Percentiles rank a stretch among this genome's conserved stretches.
Evolutionary conservation across 2,888 invertebrate genomes (phyloP).

Genomic region (Chaetogeoica ovagalla): DNA sequence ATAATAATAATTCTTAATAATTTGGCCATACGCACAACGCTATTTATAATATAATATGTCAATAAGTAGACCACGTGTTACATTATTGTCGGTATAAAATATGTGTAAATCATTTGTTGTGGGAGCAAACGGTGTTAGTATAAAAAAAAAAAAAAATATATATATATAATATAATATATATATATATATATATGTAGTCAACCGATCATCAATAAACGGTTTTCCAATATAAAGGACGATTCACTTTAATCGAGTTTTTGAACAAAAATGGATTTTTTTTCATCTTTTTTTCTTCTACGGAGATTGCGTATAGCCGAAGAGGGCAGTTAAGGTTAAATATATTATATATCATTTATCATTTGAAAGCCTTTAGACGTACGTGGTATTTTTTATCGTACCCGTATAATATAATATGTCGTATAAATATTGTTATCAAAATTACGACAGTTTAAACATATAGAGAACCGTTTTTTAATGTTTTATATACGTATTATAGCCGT

Average conservation of each 20-base stretch:
- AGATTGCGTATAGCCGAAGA: not conserved
- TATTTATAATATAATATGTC: too few species aligned
- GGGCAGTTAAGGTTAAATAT: conserved; percentile 1
- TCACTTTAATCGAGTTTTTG: not conserved
- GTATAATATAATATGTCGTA: not conserved
- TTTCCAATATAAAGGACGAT: conserved; percentile 16
- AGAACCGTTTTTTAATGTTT: too few species aligned
- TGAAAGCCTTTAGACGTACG: not conserved
- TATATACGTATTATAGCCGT: too few species aligned
- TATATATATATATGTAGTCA: not conserved
- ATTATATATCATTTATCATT: conserved; percentile 16
- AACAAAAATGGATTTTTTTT: not conserved
- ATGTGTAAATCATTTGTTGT: not conserved
- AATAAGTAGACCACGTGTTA: too few species aligned
- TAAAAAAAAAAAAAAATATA: not conserved
- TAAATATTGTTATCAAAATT: not conserved
- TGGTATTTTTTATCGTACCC: not conserved
- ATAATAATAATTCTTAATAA: too few species aligned
- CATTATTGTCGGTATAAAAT: too few species aligned
- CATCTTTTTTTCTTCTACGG: not conserved
- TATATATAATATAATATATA: too few species aligned
- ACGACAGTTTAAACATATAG: not conserved
- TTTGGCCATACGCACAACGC: too few species aligned
- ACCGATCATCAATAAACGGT: not conserved
- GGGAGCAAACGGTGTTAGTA: too few species aligned